Base-by-base conservation (phyloP, 2,797 vertebrate genomes). In the Clamator glandarius region DNA sequence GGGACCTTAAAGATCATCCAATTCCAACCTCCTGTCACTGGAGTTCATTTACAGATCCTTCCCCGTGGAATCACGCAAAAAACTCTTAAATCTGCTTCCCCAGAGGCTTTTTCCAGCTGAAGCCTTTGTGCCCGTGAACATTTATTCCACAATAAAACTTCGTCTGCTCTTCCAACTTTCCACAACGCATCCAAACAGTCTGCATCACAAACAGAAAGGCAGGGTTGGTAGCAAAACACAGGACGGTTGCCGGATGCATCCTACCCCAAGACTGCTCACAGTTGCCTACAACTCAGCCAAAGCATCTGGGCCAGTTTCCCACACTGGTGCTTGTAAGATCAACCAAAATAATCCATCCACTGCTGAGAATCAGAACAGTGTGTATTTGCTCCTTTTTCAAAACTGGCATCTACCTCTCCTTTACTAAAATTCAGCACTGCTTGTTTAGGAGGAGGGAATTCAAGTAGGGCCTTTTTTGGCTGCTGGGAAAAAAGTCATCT, bases 121-220 rank as follows among this genome's bases (percentile, higher is more conserved):
- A 89, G 48, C 42, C 70, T 67, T 89, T 33, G 51, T 84, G 83
- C 42, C 74, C 74, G 92, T 59, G 12, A 87, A 70, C 15, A 36
- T 79, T 95, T 84, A 66, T 94, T 93, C 84, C 92, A 82, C 87
- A 82, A 89, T 69, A 90, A 93, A 92, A 96, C 90, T 82, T 11
- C 6, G 25, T 57, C 46, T 68, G 33, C 52, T 59, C 59, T 92
- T 95, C 95, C 81, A 95, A 28, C 59, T 95, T 93, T 89, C 78
- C 92, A 82, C n/a, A 62, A 20, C 0, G 54, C 64, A 58, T 29
- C 55, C 64, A 35, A 54, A 84, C 70, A 69, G 77, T 14, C 52
- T 36, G 55, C 48, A 93, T 20, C 67, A 21, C 42, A 6, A 6
- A 67, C 57, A 92, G 63, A 29, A 35, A 66, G 67, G 79, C 5